Percentiles rank a stretch among this genome's conserved stretches.
Evolutionary conservation across 1,140 invertebrate genomes (phyloP).

Genomic region (Drosophila sturtevanti): DNA sequence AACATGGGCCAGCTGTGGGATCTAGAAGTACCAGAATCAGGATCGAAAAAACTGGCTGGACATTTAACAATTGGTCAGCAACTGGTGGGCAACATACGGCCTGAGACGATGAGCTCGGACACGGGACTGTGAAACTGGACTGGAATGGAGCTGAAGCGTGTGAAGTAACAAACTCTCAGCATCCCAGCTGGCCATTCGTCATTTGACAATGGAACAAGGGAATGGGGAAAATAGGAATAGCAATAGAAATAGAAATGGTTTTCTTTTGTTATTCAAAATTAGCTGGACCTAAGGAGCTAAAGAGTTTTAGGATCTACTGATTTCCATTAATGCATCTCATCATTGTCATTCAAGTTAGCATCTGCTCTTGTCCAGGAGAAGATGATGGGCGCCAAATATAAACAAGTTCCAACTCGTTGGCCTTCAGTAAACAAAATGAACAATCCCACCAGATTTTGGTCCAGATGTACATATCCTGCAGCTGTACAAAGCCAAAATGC

Average conservation of each 20-base stretch:
- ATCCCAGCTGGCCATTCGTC: slow-evolving; percentile 45
- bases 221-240: slow-evolving; percentile 1
- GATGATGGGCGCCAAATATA: slow-evolving; percentile 7
- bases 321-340: background rate
- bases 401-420: slow-evolving; percentile 12
- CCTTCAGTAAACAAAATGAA: background rate
- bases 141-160: slow-evolving; percentile 55
- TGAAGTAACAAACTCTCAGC: slow-evolving; percentile 53
- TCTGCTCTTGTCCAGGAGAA: slow-evolving; percentile 20
- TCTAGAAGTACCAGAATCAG: slow-evolving; percentile 17
- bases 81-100: slow-evolving; percentile 22
- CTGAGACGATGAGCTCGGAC: too few relatives aligned
- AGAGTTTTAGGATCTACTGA: background rate
- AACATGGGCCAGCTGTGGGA: background rate
- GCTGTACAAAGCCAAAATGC: too few relatives aligned
- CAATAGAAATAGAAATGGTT: slow-evolving; percentile 5
- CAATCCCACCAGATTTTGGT: background rate
- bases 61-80: slow-evolving; percentile 43
- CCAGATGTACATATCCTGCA: background rate
- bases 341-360: background rate
- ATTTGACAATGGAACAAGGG: slow-evolving; percentile 18
- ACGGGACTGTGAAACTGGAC: slow-evolving; percentile 1
- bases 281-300: slow-evolving; percentile 19
- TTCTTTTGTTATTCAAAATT: slow-evolving; percentile 69
- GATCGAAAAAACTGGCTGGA: slow-evolving; percentile 21